These are phyloP conservation scores for Sitta carolinensis DNA, from an alignment of 2,797 vertebrate species.

Conservation along the genomic window DNA sequence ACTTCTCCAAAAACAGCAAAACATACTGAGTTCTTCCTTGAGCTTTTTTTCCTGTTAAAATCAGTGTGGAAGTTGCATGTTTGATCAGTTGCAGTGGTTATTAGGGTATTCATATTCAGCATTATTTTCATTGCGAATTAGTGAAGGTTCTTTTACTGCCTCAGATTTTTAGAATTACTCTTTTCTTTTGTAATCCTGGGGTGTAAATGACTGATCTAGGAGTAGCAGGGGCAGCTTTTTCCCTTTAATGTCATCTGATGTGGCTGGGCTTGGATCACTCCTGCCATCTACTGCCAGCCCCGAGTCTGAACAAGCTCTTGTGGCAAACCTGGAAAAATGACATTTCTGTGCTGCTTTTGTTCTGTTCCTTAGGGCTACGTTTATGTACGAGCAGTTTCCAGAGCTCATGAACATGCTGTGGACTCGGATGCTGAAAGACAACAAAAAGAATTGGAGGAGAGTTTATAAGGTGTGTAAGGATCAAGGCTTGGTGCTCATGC, in stretches of 20 bases:
- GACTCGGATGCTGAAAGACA: slow-evolving; percentile 98
- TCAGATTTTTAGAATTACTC: background rate
- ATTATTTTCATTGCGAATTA: background rate
- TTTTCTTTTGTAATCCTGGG: background rate
- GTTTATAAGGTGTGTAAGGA: slow-evolving; percentile 91
- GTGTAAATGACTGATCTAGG: background rate
- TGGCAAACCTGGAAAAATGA: background rate
- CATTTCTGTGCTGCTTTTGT: background rate
- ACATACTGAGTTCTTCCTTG: background rate
- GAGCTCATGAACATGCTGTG: slow-evolving; percentile 99
- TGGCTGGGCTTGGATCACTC: slow-evolving; percentile 58
- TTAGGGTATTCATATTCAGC: background rate
- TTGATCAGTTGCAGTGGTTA: background rate
- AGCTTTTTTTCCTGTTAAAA: background rate
- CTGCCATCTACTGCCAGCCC: slow-evolving; percentile 79
- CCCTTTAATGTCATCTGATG: background rate
- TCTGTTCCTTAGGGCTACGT: slow-evolving; percentile 85
- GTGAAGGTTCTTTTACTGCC: background rate
- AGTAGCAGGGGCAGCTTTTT: background rate
- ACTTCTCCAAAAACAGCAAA: background rate
- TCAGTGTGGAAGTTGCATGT: background rate
- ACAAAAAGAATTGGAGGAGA: slow-evolving; percentile 99
- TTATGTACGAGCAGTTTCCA: slow-evolving; percentile 99
- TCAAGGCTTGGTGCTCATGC: background rate
- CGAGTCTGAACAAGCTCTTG: slow-evolving; percentile 20